phyloP scores from a whole-genome alignment of 2,797 vertebrate species.

The Eulemur mongoz region DNA sequence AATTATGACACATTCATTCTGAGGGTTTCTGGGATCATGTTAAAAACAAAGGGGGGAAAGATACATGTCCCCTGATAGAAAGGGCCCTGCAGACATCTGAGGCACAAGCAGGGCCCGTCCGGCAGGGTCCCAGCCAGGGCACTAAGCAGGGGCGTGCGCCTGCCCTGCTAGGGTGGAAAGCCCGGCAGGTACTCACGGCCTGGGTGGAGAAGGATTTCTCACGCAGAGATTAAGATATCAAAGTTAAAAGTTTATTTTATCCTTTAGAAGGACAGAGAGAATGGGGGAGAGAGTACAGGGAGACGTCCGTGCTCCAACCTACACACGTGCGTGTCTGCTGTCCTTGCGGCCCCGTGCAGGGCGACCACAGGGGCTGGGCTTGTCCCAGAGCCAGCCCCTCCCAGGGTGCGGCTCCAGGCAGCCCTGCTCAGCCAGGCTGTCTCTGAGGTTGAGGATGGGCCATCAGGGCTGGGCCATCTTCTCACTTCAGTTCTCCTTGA shows the following conservation, averaged over 20 bases:
- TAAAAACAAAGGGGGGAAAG: no score
- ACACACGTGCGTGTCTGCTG: fast-evolving
- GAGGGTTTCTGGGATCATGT: fast-evolving
- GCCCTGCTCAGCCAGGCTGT: neutral
- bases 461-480: fast-evolving
- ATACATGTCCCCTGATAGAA: fast-evolving
- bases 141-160: fast-evolving
- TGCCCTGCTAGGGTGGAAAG: no score
- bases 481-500: fast-evolving
- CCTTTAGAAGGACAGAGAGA: no score
- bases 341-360: neutral
- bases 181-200: no score
- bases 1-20: fast-evolving
- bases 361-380: neutral
- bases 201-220: no score
- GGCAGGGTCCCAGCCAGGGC: fast-evolving
- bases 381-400: neutral
- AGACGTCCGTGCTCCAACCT: neutral
- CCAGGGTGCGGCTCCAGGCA: no score
- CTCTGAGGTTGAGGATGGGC: fast-evolving
- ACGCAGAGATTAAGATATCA: no score
- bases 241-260: no score
- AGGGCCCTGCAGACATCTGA: fast-evolving
- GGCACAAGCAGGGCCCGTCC: fast-evolving
- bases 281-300: no score